A percentile compares a stretch with the other conserved stretches of the same genome.
Conservation (phyloP, 2,797 vertebrate species). For the Cossypha polioptera region DNA sequence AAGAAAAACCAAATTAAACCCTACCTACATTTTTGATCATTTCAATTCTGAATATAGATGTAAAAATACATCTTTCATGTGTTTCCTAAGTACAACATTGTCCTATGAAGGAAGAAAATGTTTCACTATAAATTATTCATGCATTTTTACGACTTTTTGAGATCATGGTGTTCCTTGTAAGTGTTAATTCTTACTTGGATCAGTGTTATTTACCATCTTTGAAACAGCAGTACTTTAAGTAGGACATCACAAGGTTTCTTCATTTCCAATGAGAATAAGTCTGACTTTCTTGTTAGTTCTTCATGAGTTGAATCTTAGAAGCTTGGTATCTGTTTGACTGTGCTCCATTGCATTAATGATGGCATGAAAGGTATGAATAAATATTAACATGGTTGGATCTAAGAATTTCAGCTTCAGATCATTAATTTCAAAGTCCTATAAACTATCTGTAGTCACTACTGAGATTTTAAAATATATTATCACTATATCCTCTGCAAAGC, state of each 20-base stretch:
- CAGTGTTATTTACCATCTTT: neutral
- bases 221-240: constrained; percentile 20
- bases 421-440: constrained; percentile 16
- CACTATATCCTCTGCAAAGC: neutral
- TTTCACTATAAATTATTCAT: neutral
- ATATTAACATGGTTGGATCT: neutral
- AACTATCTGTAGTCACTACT: neutral
- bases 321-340: neutral
- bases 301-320: neutral
- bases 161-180: neutral
- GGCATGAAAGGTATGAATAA: constrained; percentile 33
- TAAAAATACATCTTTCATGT: neutral
- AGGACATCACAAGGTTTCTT: neutral
- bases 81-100: neutral
- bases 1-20: neutral
- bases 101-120: neutral
- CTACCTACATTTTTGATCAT: rapidly evolving
- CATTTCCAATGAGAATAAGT: constrained; percentile 30
- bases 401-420: constrained; percentile 8
- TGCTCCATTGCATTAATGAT: constrained; percentile 9
- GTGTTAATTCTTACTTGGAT: neutral
- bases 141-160: neutral
- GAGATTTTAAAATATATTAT: neutral
- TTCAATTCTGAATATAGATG: neutral
- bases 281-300: neutral